Conservation (phyloP, 2,797 vertebrate species). For the Xenopus petersii region DNA sequence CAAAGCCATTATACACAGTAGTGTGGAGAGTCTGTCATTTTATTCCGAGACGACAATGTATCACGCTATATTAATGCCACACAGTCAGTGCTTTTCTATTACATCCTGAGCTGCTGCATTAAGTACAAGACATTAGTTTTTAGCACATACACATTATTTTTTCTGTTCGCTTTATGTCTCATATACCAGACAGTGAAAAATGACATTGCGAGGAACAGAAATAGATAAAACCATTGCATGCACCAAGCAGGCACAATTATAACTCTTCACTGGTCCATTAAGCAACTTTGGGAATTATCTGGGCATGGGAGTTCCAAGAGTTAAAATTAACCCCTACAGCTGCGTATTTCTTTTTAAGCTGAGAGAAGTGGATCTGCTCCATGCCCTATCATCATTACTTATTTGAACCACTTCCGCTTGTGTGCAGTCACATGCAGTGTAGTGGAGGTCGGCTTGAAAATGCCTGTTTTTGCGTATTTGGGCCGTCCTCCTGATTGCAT, state of each 20-base stretch:
- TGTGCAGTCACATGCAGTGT: too few relatives aligned
- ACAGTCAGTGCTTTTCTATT: conserved; percentile 48
- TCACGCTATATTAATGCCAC: conserved; percentile 48
- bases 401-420: too few relatives aligned
- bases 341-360: too few relatives aligned
- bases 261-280: not conserved
- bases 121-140: conserved; percentile 48
- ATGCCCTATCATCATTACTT: too few relatives aligned
- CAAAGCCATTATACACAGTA: conserved; percentile 39
- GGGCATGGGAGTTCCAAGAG: not conserved
- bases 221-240: conserved; percentile 25
- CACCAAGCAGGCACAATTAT: conserved; percentile 15
- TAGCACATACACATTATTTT: conserved; percentile 48
- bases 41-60: conserved; percentile 28
- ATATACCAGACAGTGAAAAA: conserved; percentile 46
- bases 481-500: too few relatives aligned
- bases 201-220: conserved; percentile 21
- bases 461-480: too few relatives aligned
- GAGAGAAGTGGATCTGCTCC: too few relatives aligned
- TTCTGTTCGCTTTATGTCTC: conserved; percentile 40
- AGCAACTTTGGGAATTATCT: not conserved
- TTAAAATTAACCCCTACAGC: not conserved
- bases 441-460: too few relatives aligned
- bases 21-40: conserved; percentile 42
- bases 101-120: conserved; percentile 46